A percentile compares a stretch with the other conserved stretches of the same genome.
phyloP scores from a whole-genome alignment of 2,888 invertebrate genomes.

The Linnaemya vulpina region DNA sequence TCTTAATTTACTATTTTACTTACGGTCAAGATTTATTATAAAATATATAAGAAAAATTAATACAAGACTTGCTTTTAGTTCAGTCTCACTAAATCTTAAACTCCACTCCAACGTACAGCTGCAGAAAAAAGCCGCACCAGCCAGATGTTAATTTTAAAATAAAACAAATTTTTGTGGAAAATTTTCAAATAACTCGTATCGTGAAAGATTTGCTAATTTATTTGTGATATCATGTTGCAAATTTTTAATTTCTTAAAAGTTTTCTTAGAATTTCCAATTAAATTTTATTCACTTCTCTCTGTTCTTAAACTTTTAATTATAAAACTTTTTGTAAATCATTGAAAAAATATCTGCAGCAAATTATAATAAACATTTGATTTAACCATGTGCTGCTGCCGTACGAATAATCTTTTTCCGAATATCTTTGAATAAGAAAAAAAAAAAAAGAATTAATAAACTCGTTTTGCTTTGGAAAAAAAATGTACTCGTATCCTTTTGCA shows the following conservation, averaged over 20 bases:
- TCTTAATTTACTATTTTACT: too few relatives aligned
- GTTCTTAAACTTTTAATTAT: slow-evolving; percentile 43
- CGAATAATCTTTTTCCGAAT: slow-evolving; percentile 51
- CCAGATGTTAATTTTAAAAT: slow-evolving; percentile 11
- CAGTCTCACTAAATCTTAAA: background rate
- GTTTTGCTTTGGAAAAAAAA: slow-evolving; percentile 27
- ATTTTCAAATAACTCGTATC: slow-evolving; percentile 5
- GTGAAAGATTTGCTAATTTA: slow-evolving; percentile 24
- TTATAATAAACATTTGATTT: slow-evolving; percentile 31
- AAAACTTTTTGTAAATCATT: slow-evolving; percentile 18
- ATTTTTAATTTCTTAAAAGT: slow-evolving; percentile 5
- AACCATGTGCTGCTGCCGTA: slow-evolving; percentile 20
- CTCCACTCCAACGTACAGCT: slow-evolving; percentile 1
- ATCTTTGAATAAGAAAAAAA: slow-evolving; percentile 51
- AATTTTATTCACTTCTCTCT: slow-evolving; percentile 9
- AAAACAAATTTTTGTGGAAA: background rate
- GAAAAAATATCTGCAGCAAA: slow-evolving; percentile 31
- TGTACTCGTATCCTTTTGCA: slow-evolving; percentile 42
- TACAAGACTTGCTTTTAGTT: background rate
- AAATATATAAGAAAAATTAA: too few relatives aligned
- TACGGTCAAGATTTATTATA: too few relatives aligned
- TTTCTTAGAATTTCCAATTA: slow-evolving; percentile 42
- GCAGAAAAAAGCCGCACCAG: background rate
- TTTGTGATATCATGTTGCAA: slow-evolving; percentile 1
- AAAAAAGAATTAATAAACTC: too few relatives aligned